Percentiles rank a stretch among this genome's conserved stretches.
Evolutionary conservation across 1,140 invertebrate species (phyloP).

Genomic region (Pemphigus obesinymphae): DNA sequence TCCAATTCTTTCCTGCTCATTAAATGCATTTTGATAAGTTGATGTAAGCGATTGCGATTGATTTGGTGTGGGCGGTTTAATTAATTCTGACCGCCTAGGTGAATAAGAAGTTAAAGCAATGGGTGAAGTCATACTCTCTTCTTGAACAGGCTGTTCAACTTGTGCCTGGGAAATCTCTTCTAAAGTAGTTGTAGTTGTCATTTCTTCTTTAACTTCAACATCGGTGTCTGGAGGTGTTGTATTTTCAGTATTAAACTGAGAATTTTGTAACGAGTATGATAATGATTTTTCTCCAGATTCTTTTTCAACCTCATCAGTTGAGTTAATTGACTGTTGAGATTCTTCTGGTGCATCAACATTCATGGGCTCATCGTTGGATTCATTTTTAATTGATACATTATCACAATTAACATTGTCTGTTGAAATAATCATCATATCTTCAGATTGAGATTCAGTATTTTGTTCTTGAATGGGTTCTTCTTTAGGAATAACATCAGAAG

Average conservation of each 20-base stretch:
- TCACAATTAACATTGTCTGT: constrained; percentile 21
- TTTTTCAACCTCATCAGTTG: constrained; percentile 24
- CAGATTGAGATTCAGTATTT: constrained; percentile 27
- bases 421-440: not conserved
- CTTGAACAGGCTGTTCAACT: constrained; percentile 9
- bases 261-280: not conserved
- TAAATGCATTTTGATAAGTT: constrained; percentile 41
- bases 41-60: constrained; percentile 39
- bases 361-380: constrained; percentile 18
- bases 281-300: constrained; percentile 21
- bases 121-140: constrained; percentile 22
- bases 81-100: constrained; percentile 13
- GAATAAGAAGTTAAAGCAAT: constrained; percentile 35
- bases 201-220: constrained; percentile 39
- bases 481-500: constrained; percentile 29
- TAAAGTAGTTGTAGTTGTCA: constrained; percentile 8
- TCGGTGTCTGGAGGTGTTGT: not conserved
- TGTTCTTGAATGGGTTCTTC: constrained; percentile 31
- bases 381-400: constrained; percentile 24
- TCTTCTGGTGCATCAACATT: constrained; percentile 25
- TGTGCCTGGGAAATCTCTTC: constrained; percentile 4
- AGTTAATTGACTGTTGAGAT: constrained; percentile 27
- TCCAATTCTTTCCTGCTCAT: constrained; percentile 43
- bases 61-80: constrained; percentile 14
- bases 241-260: constrained; percentile 31